Evolutionary conservation across 2,888 invertebrate species (phyloP).

Genomic region (Campaea margaritaria): DNA sequence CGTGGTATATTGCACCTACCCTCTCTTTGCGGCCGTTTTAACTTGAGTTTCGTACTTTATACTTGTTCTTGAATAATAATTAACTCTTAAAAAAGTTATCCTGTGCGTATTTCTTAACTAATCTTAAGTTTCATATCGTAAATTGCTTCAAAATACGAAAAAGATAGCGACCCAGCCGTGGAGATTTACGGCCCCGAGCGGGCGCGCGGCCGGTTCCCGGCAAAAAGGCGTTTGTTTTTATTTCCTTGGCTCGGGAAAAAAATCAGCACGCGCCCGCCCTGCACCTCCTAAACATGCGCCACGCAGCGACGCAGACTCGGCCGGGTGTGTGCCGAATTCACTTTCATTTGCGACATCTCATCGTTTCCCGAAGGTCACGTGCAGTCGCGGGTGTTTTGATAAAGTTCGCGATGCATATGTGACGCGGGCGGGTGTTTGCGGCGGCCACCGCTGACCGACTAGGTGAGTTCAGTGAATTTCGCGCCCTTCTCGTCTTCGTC

Average conservation of each 20-base stretch:
- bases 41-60: slow-evolving; percentile 1
- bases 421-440: slow-evolving; percentile 70
- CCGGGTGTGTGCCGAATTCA: slow-evolving; percentile 83
- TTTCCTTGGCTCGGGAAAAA: slow-evolving; percentile 83
- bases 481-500: slow-evolving; percentile 69
- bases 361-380: slow-evolving; percentile 84
- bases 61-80: background rate
- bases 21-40: slow-evolving; percentile 47
- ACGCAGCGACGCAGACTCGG: slow-evolving; percentile 84
- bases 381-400: slow-evolving; percentile 61
- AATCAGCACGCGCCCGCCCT: slow-evolving; percentile 83
- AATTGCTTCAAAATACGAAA: slow-evolving; percentile 2
- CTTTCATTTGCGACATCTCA: slow-evolving; percentile 85
- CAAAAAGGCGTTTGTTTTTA: slow-evolving; percentile 84
- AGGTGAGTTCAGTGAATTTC: slow-evolving; percentile 76
- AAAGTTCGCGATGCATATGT: slow-evolving; percentile 60
- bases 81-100: slow-evolving; percentile 3
- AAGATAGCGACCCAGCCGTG: background rate
- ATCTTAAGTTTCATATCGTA: background rate
- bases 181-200: slow-evolving; percentile 31
- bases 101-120: background rate
- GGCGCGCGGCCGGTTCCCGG: slow-evolving; percentile 70
- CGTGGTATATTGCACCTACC: slow-evolving; percentile 71
- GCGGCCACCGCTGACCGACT: slow-evolving; percentile 79
- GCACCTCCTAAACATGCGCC: slow-evolving; percentile 86